Conservation (phyloP, 2,797 vertebrate genomes). For the Xiphophorus birchmanni region DNA sequence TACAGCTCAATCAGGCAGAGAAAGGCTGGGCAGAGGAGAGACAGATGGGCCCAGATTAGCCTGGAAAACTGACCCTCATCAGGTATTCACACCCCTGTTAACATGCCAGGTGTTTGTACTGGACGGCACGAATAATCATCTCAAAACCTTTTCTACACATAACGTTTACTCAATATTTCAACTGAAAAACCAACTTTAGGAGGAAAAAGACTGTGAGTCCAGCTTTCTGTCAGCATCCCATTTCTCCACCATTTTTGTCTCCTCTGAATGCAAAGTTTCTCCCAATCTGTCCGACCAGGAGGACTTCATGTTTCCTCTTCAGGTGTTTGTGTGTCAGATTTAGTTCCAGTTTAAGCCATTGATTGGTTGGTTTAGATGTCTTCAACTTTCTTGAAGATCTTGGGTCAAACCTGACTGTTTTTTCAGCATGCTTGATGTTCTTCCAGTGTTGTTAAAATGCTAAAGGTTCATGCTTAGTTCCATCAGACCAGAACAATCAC, state of each 20-base stretch:
- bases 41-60: slow-evolving; percentile 39
- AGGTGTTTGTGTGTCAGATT: neutral
- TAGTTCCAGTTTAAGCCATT: neutral
- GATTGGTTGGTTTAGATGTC: neutral
- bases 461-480: neutral
- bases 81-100: neutral
- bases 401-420: neutral
- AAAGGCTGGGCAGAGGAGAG: slow-evolving; percentile 45
- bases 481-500: neutral
- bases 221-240: neutral
- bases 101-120: neutral
- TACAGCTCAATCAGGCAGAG: slow-evolving; percentile 64
- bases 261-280: too few species aligned
- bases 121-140: neutral
- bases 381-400: neutral
- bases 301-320: neutral
- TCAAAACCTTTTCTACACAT: neutral
- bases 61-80: slow-evolving; percentile 26
- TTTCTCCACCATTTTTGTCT: too few species aligned
- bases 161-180: neutral
- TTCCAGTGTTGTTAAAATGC: neutral
- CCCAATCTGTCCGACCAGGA: neutral
- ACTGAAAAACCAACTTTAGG: neutral
- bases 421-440: neutral
- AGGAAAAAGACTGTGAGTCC: neutral